Evolutionary conservation across 1,140 invertebrate genomes (phyloP).

Genomic region (Drosophila insularis): DNA sequence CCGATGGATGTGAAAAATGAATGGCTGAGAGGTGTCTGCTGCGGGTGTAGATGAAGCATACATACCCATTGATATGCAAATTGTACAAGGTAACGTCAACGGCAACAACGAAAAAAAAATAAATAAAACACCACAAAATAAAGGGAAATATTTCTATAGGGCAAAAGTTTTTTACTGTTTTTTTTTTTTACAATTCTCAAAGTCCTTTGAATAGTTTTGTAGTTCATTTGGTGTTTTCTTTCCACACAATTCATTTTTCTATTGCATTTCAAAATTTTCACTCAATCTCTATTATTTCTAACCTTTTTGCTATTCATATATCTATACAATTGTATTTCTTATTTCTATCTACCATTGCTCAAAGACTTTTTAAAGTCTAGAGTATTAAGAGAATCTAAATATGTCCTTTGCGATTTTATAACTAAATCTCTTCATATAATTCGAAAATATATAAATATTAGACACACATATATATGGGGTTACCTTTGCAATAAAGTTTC

Average conservation of each 20-base stretch:
- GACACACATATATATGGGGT: too few relatives aligned
- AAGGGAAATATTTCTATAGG: slow-evolving; percentile 18
- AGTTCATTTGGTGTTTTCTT: not conserved
- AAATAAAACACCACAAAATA: slow-evolving; percentile 15
- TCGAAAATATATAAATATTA: too few relatives aligned
- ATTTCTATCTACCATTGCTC: too few relatives aligned
- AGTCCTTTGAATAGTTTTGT: too few relatives aligned
- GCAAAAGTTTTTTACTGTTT: not conserved
- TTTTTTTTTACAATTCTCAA: not conserved
- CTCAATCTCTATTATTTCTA: not conserved
- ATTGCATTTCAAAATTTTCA: not conserved
- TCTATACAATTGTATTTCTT: too few relatives aligned
- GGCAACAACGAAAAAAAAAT: slow-evolving; percentile 51
- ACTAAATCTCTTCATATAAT: too few relatives aligned
- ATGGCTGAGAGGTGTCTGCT: slow-evolving; percentile 23
- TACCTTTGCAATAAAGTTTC: too few relatives aligned
- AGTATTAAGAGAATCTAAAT: too few relatives aligned
- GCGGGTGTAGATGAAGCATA: slow-evolving; percentile 46
- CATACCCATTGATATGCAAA: slow-evolving; percentile 74
- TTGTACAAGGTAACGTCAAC: slow-evolving; percentile 37
- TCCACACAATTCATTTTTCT: not conserved
- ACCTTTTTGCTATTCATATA: too few relatives aligned
- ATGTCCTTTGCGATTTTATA: too few relatives aligned
- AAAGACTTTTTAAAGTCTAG: too few relatives aligned
- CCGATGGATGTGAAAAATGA: slow-evolving; percentile 54